Evolutionary conservation across 2,888 invertebrate genomes (phyloP), one percentile per base, ranked within the genome.

Genomic region (Tinea pellionella): DNA sequence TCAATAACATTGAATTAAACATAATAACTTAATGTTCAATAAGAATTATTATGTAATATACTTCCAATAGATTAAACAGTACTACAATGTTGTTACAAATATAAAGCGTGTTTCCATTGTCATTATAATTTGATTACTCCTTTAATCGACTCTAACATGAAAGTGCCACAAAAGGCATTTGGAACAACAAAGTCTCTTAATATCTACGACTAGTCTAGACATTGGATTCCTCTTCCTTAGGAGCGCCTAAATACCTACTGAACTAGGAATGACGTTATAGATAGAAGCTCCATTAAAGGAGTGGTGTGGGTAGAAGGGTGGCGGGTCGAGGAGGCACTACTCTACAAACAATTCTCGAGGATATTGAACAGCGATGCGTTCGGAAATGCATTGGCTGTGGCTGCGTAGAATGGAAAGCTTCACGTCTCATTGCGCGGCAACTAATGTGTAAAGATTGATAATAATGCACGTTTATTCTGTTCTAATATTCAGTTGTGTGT

Each of bases 301-400:
- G 47, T 13, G 12, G 47, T 61, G 63, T 61, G 63, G 63, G 70
- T 63, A 64, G 67, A 61, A 62, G 37, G 37, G 37, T 37, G 37
- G 37, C 37, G 37, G 37, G 37, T 6, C 3, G 37, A 69, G 74
- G 64, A 16, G 51, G 60, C 59, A 9, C 75, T 73, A 77, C 70
- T 78, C 75, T 73, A 77, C 85, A 85, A 84, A 86, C 85, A 85
- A 85, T 84, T 75, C 78, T 74, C 79, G 78, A 81, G 84, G 84
- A 85, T 86, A 85, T 86, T 85, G 85, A 86, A 84, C 84, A 32
- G 57, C 72, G 78, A 78, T 84, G 85, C 83, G 83, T 86, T 82
- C 73, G 85, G 84, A 84, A 84, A 84, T 82, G 80, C 81, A 78
- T 70, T 71, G 71, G 70, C 67, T 67, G 70, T 74, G 77, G 72